Conservation (phyloP, 2,113 vertebrate genomes). For the Carassius gibelio region DNA sequence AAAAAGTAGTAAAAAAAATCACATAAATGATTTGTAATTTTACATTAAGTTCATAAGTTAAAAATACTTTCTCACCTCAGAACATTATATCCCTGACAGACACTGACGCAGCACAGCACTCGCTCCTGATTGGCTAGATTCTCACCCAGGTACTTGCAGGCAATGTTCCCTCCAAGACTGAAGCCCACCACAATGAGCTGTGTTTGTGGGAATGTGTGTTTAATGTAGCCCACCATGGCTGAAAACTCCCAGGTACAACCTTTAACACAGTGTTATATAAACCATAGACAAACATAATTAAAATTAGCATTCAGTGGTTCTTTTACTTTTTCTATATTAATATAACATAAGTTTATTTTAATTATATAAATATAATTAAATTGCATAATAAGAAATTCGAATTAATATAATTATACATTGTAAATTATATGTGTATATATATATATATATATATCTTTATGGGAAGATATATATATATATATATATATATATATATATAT, state of each 20-base stretch:
- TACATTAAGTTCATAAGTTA: not conserved
- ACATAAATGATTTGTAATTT: too few relatives aligned
- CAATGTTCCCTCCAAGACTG: conserved; percentile 96
- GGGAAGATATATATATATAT: too few relatives aligned
- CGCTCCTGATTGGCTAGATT: conserved; percentile 88
- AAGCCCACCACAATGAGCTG: conserved; percentile 93
- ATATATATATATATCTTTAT: too few relatives aligned
- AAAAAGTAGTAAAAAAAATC: not conserved
- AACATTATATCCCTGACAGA: conserved; percentile 96
- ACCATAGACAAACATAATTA: not conserved
- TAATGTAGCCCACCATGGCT: conserved; percentile 94
- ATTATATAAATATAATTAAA: too few relatives aligned
- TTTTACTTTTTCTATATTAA: not conserved
- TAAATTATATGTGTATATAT: too few relatives aligned
- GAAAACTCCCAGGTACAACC: conserved; percentile 98
- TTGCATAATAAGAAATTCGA: too few relatives aligned
- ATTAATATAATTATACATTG: too few relatives aligned
- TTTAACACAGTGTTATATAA: conserved; percentile 59
- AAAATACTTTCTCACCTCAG: conserved; percentile 74
- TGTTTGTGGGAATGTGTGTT: conserved; percentile 86
- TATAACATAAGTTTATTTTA: too few relatives aligned
- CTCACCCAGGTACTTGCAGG: conserved; percentile 96
- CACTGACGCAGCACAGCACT: conserved; percentile 92
- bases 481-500: too few relatives aligned
- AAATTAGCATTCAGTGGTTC: not conserved